Evolutionary conservation across 92 coral and sea anemone genomes (phyloP).

Genomic region (Desmophyllum pertusum): DNA sequence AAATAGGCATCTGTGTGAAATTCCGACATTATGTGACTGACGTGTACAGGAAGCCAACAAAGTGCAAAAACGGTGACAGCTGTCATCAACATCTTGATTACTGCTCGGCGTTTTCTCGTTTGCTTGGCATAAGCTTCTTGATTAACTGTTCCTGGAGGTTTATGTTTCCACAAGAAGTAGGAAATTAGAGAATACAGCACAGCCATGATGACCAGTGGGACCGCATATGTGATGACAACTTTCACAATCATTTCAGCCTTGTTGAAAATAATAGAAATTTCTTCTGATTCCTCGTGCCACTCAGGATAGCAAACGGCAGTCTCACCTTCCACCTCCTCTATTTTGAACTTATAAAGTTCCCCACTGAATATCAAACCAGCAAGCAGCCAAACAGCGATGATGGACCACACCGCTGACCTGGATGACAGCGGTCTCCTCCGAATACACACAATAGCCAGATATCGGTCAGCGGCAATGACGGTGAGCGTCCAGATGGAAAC

Average conservation of each 20-base stretch:
- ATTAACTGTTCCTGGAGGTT: constrained; percentile 27
- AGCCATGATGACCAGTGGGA: constrained; percentile 61
- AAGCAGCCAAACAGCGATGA: constrained; percentile 16
- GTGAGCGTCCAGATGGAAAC: constrained; percentile 61
- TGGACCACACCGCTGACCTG: constrained; percentile 39
- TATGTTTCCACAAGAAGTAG: constrained; percentile 48
- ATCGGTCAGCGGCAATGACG: constrained; percentile 65
- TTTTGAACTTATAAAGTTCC: constrained; percentile 21
- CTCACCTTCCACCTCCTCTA: not conserved
- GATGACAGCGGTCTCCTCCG: constrained; percentile 50
- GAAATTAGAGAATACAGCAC: constrained; percentile 57
- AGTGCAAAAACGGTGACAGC: constrained; percentile 64
- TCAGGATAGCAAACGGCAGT: not conserved
- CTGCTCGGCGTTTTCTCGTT: constrained; percentile 40
- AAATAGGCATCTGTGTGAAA: not conserved
- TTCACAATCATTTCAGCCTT: constrained; percentile 49
- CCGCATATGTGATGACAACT: constrained; percentile 59
- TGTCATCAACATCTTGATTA: constrained; percentile 68
- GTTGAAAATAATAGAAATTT: not conserved
- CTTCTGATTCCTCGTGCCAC: constrained; percentile 26
- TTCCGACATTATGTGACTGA: constrained; percentile 33
- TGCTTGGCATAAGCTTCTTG: constrained; percentile 17
- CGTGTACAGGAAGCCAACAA: constrained; percentile 72
- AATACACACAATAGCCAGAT: constrained; percentile 65
- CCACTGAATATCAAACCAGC: constrained; percentile 30